These are phyloP conservation scores for Andricus grossulariae DNA, from an alignment of 1,140 invertebrate species.

Conservation along the genomic window DNA sequence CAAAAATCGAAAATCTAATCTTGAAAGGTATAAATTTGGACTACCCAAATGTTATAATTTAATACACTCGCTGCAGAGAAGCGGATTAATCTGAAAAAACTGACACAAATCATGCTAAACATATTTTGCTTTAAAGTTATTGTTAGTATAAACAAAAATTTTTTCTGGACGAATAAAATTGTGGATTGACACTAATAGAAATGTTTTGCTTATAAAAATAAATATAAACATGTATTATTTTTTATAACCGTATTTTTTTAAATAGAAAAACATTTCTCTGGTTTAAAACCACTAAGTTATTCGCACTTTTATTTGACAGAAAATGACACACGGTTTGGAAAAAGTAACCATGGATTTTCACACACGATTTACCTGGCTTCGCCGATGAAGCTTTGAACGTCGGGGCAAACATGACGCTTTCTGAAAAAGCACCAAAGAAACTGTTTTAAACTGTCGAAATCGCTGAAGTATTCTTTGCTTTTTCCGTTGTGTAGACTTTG, in stretches of 20 bases:
- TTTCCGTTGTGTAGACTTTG: background rate
- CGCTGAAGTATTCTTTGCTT: background rate
- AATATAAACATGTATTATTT: too few relatives aligned
- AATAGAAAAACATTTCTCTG: background rate
- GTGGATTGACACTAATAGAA: too few relatives aligned
- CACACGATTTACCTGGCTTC: conserved; percentile 80
- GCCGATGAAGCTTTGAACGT: conserved; percentile 86
- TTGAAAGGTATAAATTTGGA: too few relatives aligned
- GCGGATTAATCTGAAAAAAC: background rate
- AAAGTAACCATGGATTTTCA: conserved; percentile 27
- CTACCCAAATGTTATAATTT: too few relatives aligned
- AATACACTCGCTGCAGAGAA: background rate
- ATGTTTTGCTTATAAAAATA: too few relatives aligned
- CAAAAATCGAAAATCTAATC: too few relatives aligned
- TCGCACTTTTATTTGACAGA: background rate
- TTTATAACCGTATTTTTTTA: too few relatives aligned
- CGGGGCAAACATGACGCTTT: conserved; percentile 83
- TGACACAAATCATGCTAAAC: background rate
- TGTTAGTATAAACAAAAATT: background rate
- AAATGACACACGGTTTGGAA: background rate
- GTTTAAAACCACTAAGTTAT: background rate
- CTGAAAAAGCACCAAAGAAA: conserved; percentile 78
- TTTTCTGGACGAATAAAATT: too few relatives aligned
- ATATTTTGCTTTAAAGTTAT: background rate
- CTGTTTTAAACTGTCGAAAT: conserved; percentile 41